These are phyloP conservation scores for Gandaritis pyraliata DNA, from an alignment of 2,888 invertebrate species.

Conservation along the genomic window DNA sequence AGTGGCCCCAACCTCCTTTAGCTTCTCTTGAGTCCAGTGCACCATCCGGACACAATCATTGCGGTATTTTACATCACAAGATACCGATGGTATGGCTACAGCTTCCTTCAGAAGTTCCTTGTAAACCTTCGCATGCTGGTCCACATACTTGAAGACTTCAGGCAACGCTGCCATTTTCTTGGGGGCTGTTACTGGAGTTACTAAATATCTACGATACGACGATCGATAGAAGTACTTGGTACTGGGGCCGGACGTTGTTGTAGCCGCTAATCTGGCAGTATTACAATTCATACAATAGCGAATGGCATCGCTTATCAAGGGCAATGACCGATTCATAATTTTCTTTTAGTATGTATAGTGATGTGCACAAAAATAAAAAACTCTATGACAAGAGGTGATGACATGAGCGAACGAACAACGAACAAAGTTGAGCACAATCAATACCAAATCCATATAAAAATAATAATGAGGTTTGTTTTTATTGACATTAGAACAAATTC, in stretches of 20 bases:
- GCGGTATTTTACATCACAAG: constrained; percentile 93
- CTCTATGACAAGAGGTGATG: too few species aligned
- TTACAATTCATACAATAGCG: constrained; percentile 43
- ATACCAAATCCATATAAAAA: too few species aligned
- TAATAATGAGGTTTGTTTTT: too few species aligned
- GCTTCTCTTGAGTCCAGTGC: constrained; percentile 89
- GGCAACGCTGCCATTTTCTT: constrained; percentile 71
- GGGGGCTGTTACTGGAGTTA: constrained; percentile 50
- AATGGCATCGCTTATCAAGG: constrained; percentile 44
- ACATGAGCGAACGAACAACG: too few species aligned
- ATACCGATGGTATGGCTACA: constrained; percentile 98
- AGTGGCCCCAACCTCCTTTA: constrained; percentile 88
- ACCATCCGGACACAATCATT: constrained; percentile 93
- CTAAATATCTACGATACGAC: constrained; percentile 50
- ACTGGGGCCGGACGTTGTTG: constrained; percentile 42
- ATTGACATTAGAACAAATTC: too few species aligned
- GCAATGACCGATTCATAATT: constrained; percentile 43
- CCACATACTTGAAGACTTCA: constrained; percentile 88
- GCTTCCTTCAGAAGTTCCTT: constrained; percentile 92
- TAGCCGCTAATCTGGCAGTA: constrained; percentile 54
- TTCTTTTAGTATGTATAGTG: constrained; percentile 14
- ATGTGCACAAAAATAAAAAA: constrained; percentile 8
- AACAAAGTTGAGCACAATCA: too few species aligned
- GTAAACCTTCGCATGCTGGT: constrained; percentile 89
- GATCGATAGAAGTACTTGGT: constrained; percentile 45